Percentiles rank a stretch among this genome's conserved stretches.
Conservation (phyloP, 1,140 invertebrate species). For the Lanistes nyassanus region DNA sequence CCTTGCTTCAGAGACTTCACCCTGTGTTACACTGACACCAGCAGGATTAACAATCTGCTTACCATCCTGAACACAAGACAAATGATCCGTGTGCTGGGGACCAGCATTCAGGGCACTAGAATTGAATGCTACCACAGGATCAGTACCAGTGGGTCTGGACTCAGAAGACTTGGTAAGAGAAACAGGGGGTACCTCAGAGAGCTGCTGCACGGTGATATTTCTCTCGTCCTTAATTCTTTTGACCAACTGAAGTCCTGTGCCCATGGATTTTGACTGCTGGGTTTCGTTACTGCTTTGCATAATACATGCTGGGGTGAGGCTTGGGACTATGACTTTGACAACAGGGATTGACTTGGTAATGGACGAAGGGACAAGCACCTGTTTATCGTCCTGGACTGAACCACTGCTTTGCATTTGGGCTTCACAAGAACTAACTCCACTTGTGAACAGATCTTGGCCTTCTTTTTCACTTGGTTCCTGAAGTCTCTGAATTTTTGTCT, state of each 20-base stretch:
- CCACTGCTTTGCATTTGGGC: not conserved
- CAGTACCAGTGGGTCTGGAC: too few species aligned
- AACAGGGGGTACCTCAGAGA: too few species aligned
- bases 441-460: not conserved
- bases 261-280: not conserved
- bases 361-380: not conserved
- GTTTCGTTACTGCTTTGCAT: not conserved
- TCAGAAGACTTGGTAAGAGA: too few species aligned
- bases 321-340: not conserved
- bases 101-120: too few species aligned
- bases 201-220: too few species aligned
- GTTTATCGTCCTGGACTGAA: not conserved
- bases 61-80: not conserved
- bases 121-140: too few species aligned
- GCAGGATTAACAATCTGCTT: not conserved
- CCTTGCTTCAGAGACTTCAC: not conserved
- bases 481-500: not conserved
- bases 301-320: not conserved
- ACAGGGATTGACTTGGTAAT: not conserved
- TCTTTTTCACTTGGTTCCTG: not conserved
- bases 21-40: not conserved
- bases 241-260: too few species aligned
- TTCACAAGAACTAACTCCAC: not conserved
- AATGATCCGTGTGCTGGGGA: not conserved
- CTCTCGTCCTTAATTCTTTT: too few species aligned